Percentiles rank a stretch among this genome's conserved stretches.
phyloP scores from a whole-genome alignment of 2,888 invertebrate genomes.

The Patella ulyssiponensis region DNA sequence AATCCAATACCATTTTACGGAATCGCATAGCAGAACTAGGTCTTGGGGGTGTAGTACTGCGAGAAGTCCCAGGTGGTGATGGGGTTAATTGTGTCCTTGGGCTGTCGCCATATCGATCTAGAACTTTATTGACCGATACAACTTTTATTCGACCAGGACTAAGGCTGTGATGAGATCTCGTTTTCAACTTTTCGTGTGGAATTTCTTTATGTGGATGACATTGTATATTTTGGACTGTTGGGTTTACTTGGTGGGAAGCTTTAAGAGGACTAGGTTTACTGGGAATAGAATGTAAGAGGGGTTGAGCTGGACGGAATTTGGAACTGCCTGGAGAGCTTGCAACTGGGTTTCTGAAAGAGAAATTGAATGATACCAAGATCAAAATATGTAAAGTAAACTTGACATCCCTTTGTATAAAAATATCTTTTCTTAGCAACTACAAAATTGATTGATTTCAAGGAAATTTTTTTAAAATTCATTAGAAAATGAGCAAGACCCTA shows the following conservation, averaged over 20 bases:
- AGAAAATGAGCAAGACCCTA: no score
- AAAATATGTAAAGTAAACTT: no score
- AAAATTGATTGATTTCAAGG: no score
- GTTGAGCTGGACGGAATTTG: not conserved
- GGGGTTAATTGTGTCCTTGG: slow-evolving; percentile 35
- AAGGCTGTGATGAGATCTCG: not conserved
- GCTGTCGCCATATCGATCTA: slow-evolving; percentile 21
- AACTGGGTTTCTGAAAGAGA: not conserved
- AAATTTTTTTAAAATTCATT: no score
- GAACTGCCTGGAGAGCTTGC: no score
- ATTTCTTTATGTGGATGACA: not conserved
- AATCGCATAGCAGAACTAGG: slow-evolving; percentile 58
- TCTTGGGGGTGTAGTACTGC: slow-evolving; percentile 37
- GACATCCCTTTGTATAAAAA: no score
- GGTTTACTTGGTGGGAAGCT: slow-evolving; percentile 11
- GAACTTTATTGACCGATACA: not conserved
- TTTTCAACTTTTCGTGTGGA: not conserved
- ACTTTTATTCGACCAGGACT: not conserved
- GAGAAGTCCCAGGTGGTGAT: slow-evolving; percentile 39
- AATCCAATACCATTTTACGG: slow-evolving; percentile 57
- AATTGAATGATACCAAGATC: no score
- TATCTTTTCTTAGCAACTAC: no score
- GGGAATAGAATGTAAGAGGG: not conserved
- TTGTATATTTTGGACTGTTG: slow-evolving; percentile 1
- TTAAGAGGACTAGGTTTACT: slow-evolving; percentile 12